These are phyloP conservation scores for Mus caroli DNA, from an alignment of 2,797 vertebrate species.

Conservation along the genomic window DNA sequence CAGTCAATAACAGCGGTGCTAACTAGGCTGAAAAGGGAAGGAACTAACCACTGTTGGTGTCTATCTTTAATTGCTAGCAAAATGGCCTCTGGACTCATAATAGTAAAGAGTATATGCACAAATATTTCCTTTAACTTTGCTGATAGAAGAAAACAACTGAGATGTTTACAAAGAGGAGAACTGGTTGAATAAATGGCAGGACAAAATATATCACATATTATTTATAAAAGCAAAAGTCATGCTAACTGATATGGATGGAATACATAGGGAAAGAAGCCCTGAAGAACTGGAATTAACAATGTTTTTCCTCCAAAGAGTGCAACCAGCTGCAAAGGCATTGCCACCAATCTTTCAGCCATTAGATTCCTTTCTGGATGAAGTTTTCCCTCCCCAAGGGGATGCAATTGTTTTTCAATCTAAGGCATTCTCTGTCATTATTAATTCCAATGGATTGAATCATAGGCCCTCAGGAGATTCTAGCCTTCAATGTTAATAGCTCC, in stretches of 20 bases:
- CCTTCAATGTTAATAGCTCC: slow-evolving; percentile 62
- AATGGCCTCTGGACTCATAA: not conserved
- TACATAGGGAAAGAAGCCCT: not conserved
- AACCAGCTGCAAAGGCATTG: slow-evolving; percentile 15
- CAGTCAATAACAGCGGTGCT: not conserved
- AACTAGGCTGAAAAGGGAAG: not conserved
- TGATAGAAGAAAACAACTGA: not conserved
- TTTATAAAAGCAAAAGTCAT: slow-evolving; percentile 52
- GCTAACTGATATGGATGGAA: not conserved
- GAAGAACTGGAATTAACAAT: slow-evolving; percentile 43
- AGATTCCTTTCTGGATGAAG: slow-evolving; percentile 19
- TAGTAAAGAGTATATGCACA: not conserved
- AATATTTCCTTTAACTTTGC: slow-evolving; percentile 2
- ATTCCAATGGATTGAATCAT: slow-evolving; percentile 49
- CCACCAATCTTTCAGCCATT: not conserved
- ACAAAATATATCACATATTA: not conserved
- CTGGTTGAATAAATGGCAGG: slow-evolving; percentile 28
- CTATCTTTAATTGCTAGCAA: not conserved
- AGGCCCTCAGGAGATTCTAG: slow-evolving; percentile 57
- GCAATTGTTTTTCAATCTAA: slow-evolving; percentile 58
- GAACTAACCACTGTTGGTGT: not conserved
- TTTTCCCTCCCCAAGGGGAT: slow-evolving; percentile 60
- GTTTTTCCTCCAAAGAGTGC: not conserved
- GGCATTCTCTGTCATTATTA: slow-evolving; percentile 63
- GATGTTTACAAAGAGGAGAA: slow-evolving; percentile 37